Evolutionary conservation across 2,888 invertebrate species (phyloP), one percentile per base, ranked within the genome.

Genomic region (Acleris literana): DNA sequence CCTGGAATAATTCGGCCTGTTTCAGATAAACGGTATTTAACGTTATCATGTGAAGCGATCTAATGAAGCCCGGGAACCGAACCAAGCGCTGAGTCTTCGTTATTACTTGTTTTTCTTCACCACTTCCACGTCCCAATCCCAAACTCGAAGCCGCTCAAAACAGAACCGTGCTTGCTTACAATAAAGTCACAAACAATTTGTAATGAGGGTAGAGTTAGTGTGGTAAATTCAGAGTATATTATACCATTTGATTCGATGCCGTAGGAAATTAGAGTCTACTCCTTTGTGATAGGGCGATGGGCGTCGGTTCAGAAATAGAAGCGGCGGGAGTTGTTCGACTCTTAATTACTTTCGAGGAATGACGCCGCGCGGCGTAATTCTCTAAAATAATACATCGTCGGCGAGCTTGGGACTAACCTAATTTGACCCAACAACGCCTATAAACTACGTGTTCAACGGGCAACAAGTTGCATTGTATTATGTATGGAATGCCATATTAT

Each of bases 301-400:
- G 29, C 44, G 60, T 64, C 25, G 64, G n/a, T 44, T 65, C 60
- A 61, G 49, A 65, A 65, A 65, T 60, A 60, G 64, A 64, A 65
- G 43, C 60, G 65, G 51, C 51, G 60, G 65, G 65, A 65, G 65
- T 61, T 65, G 65, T 65, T 65, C 60, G 55, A 61, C 65, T 60
- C 65, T 65, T 65, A 65, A 65, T 65, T 65, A 65, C 60, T 65
- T 65, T 61, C 33, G 65, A 48, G 62, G 62, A 66, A 9, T 39
- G 13, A 39, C 13, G 39, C 39, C 13, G 39, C 39, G 39, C 39
- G 39, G 39, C 13, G 39, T 13, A 4, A 39, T 39, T 39, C 39
- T 39, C 39, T 4, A 33, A 9, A 33, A 3, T 9, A 33, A 3
- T 39, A 39, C 4, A 4, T 4, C 39, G 13, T 13, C 9, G 13